These are phyloP conservation scores for Ciona savignyi DNA, from an alignment of 23 tunicate species.

Conservation along the genomic window DNA sequence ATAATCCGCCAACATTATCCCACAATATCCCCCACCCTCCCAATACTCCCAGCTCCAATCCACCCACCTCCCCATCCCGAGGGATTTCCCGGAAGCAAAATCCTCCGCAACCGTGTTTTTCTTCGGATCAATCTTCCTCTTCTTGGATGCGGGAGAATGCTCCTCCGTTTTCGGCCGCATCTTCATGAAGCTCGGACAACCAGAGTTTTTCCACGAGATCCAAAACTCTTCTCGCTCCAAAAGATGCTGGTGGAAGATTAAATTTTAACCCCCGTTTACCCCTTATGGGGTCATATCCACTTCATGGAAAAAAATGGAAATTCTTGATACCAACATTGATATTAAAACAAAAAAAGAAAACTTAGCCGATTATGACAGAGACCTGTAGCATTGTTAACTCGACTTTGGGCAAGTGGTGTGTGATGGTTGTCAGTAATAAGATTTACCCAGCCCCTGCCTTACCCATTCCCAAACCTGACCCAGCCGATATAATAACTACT, in stretches of 20 bases:
- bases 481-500: too few species aligned
- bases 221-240: constrained; percentile 89
- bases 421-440: not conserved
- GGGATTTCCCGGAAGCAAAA: constrained; percentile 50
- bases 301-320: too few species aligned
- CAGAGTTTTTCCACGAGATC: constrained; percentile 96
- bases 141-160: constrained; percentile 10
- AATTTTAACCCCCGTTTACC: constrained; percentile 28
- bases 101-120: constrained; percentile 49
- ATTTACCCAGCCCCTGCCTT: not conserved
- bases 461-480: too few species aligned
- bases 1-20: too few species aligned
- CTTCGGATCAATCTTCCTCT: constrained; percentile 28
- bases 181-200: constrained; percentile 92
- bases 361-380: too few species aligned
- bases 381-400: too few species aligned
- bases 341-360: too few species aligned
- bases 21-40: too few species aligned
- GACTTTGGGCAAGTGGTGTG: not conserved
- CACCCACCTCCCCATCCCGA: constrained; percentile 97
- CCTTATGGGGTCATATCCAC: too few species aligned
- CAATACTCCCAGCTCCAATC: too few species aligned
- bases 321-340: too few species aligned
- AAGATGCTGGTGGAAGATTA: constrained; percentile 47
- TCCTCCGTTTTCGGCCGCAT: constrained; percentile 15